phyloP scores from a whole-genome alignment of 2,113 vertebrate species.

The Hippoglossus stenolepis region DNA sequence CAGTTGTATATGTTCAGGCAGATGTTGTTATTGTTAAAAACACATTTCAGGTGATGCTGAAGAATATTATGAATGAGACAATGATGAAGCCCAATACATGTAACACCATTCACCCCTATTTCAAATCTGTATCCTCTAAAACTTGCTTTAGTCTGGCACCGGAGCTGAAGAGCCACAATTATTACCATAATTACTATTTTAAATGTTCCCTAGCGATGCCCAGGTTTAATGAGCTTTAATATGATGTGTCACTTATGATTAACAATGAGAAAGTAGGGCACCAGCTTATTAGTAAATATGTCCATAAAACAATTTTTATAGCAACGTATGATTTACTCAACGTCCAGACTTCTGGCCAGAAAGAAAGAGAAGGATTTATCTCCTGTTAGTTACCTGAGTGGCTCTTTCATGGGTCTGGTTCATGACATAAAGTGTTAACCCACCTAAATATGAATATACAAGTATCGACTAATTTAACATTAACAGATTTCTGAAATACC shows the following conservation, averaged over 20 bases:
- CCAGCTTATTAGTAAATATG: background rate
- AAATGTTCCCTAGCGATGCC: background rate
- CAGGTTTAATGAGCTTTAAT: conserved; percentile 1
- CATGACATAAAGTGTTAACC: too few relatives aligned
- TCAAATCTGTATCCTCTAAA: background rate
- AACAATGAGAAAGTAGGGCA: background rate
- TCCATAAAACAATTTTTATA: background rate
- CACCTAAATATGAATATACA: too few relatives aligned
- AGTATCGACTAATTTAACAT: too few relatives aligned
- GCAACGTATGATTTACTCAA: background rate
- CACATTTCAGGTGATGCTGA: too few relatives aligned
- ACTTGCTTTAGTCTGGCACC: background rate
- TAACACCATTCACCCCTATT: background rate
- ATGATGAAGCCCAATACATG: background rate
- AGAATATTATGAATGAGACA: too few relatives aligned
- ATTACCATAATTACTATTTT: background rate
- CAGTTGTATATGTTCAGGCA: background rate
- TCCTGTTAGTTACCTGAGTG: too few relatives aligned
- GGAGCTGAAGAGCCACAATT: background rate
- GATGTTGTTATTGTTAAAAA: background rate
- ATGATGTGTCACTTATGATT: background rate
- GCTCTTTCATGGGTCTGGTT: too few relatives aligned
- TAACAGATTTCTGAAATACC: too few relatives aligned
- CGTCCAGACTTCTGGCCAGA: background rate
- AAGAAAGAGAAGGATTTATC: too few relatives aligned